These are phyloP conservation scores for Loxodonta africana DNA, from an alignment of 2,113 vertebrate genomes.

Conservation along the genomic window DNA sequence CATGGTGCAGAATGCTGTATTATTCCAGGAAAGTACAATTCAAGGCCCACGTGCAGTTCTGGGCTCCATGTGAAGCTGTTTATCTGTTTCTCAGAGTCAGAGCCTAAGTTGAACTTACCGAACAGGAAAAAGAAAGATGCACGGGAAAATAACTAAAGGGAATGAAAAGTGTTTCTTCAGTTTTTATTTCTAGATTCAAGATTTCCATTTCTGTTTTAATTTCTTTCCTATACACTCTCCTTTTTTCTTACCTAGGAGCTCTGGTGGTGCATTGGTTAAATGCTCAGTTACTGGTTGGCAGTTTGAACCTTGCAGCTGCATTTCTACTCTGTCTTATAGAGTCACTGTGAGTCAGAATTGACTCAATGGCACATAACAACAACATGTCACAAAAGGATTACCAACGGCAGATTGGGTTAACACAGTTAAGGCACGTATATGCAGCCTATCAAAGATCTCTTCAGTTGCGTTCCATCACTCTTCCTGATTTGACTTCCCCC, in stretches of 20 bases:
- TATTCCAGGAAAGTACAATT: not conserved
- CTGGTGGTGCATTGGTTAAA: not conserved
- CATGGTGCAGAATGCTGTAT: not conserved
- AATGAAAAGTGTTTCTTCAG: not conserved
- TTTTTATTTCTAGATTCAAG: constrained; percentile 44
- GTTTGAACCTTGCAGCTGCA: not conserved
- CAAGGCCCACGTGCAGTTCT: not conserved
- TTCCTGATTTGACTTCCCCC: not conserved
- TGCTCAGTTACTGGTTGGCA: not conserved
- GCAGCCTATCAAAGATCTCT: not conserved
- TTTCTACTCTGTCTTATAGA: not conserved
- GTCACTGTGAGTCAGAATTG: not conserved
- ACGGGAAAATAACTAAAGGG: constrained; percentile 12
- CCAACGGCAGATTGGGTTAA: not conserved
- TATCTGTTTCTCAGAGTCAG: not conserved
- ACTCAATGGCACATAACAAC: not conserved
- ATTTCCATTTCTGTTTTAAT: not conserved
- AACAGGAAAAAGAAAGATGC: constrained; percentile 23
- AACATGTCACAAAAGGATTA: constrained; percentile 25
- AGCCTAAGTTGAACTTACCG: not conserved
- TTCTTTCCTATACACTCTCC: not conserved
- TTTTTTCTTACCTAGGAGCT: not conserved
- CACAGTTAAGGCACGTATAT: not conserved
- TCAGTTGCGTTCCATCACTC: not conserved
- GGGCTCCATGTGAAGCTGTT: not conserved